Evolutionary conservation across 2,888 invertebrate genomes (phyloP), one percentile per base, ranked within the genome.

Genomic region (Tridacna gigas): DNA sequence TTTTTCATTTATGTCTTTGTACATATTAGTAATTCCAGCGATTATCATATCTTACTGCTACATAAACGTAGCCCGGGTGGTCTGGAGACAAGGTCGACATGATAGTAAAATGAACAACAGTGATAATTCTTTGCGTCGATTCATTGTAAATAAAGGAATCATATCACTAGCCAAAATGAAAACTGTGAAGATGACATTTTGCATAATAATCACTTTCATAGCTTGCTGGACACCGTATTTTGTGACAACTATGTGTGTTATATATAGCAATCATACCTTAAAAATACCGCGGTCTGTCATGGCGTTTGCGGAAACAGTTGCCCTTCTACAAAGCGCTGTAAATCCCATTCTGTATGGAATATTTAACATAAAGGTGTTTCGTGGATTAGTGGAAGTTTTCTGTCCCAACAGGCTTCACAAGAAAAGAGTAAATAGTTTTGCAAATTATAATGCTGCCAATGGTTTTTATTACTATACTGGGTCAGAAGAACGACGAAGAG

Each of bases 141-240:
- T 88, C 25, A 86, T 92, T 25, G 85, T 87, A 1, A 91, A 92
- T 84, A 92, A 92, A 60, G 92, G 93, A 73, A 92, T 94, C 61
- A 94, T 95, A 63, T 94, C 95, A 2, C 88, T 94, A 45, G 95
- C 95, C 51, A 95, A 95, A 90, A 94, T 95, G 51, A 95, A 95
- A 90, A 95, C 95, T 11, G 91, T 95, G 51, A 95, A 95, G 89
- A 95, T 95, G 94, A 95, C 95, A 20, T 91, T 95, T 80, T 94
- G 94, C 77, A 95, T 95, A 61, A 95, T 95, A 71, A 91, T 94
- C 22, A 94, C 94, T 26, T 95, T 95, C 86, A 92, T 95, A 65
- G 92, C 93, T 0, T 95, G 95, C 89, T 95, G 95, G 95, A 95
- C 94, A 22, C 95, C 95, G 0, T 95, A 95, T 88, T 95, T 95